Percentiles rank a stretch among this genome's conserved stretches.
These are phyloP conservation scores for Hydrotaea diabolus DNA, from an alignment of 2,888 invertebrate genomes.

Conservation along the genomic window DNA sequence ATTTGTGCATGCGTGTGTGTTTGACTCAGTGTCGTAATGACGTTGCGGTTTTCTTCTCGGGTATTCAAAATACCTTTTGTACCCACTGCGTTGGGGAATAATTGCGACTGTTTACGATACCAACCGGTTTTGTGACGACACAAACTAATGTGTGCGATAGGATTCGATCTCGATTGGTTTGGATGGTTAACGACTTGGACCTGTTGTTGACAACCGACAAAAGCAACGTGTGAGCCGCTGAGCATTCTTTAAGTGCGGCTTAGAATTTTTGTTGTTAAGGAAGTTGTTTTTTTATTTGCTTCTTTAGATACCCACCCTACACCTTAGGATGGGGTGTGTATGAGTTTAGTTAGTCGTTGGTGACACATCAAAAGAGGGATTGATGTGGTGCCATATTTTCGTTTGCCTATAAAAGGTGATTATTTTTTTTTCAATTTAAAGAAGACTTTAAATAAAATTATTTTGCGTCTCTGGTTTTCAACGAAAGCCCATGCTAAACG, in stretches of 20 bases:
- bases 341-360: too few species aligned
- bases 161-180: too few species aligned
- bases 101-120: background rate
- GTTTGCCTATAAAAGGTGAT: too few species aligned
- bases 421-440: too few species aligned
- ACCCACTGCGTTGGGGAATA: background rate
- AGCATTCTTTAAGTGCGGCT: background rate
- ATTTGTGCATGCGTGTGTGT: background rate
- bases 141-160: background rate
- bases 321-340: too few species aligned
- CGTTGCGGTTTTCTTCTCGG: background rate
- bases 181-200: too few species aligned
- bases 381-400: too few species aligned
- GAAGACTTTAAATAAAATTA: too few species aligned
- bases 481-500: too few species aligned
- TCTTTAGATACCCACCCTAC: too few species aligned
- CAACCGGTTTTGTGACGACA: background rate
- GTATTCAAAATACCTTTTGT: background rate
- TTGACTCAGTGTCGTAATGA: background rate
- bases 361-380: too few species aligned
- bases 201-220: background rate
- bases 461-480: too few species aligned
- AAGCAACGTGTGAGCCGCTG: background rate
- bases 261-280: background rate
- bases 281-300: background rate